Conservation (phyloP, 2,888 invertebrate species). For the Lasioglossum zephyrum region DNA sequence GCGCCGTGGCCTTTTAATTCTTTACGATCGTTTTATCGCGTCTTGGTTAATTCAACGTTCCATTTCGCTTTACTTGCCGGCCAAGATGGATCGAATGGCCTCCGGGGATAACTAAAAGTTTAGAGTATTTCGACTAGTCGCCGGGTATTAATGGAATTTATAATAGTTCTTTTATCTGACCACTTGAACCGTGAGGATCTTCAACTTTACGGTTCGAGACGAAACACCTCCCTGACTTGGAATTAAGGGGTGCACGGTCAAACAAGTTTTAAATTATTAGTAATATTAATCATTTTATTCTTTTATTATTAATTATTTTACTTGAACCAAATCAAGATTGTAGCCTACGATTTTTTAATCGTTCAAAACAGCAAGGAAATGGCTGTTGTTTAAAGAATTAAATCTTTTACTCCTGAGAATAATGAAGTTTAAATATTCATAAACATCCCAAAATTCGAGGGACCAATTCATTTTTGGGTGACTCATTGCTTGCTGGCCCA, state of each 20-base stretch:
- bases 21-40: slow-evolving; percentile 70
- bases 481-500: not conserved
- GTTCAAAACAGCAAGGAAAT: too few relatives aligned
- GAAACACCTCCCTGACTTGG: not conserved
- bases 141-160: slow-evolving; percentile 78
- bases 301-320: not conserved
- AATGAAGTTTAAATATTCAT: too few relatives aligned
- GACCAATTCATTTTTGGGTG: too few relatives aligned
- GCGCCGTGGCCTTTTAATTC: slow-evolving; percentile 65
- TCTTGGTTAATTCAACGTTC: slow-evolving; percentile 75
- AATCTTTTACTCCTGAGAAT: too few relatives aligned
- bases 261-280: not conserved
- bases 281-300: not conserved
- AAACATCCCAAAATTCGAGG: not conserved
- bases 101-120: slow-evolving; percentile 77
- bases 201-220: not conserved
- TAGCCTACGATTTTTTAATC: too few relatives aligned
- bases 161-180: slow-evolving; percentile 73
- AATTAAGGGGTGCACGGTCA: not conserved
- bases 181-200: slow-evolving; percentile 37
- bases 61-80: slow-evolving; percentile 63
- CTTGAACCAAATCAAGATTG: too few relatives aligned
- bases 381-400: too few relatives aligned
- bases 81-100: slow-evolving; percentile 28
- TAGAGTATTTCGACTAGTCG: slow-evolving; percentile 72